Evolutionary conservation across 2,888 invertebrate species (phyloP).

Genomic region (Aphidius colemani): DNA sequence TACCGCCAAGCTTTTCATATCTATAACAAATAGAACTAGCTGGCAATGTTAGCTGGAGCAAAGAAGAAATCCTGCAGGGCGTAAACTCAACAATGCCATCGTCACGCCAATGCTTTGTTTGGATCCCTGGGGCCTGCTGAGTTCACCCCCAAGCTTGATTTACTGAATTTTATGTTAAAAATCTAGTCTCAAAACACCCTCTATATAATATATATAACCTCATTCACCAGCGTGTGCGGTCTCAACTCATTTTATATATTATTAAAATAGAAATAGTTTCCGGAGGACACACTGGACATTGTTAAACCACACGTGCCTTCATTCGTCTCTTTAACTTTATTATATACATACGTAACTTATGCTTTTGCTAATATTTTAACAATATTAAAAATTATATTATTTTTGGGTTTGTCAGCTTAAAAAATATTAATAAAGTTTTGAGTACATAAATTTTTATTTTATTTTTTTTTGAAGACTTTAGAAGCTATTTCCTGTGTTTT

Average conservation of each 20-base stretch:
- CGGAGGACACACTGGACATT: not conserved
- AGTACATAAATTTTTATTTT: too few species aligned
- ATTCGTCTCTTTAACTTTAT: too few species aligned
- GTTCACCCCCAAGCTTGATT: constrained; percentile 50
- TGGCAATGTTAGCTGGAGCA: not conserved
- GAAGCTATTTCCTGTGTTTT: too few species aligned
- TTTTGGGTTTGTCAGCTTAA: too few species aligned
- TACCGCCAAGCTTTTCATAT: constrained; percentile 30
- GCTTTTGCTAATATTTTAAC: too few species aligned
- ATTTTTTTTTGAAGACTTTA: too few species aligned
- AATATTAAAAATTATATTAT: too few species aligned
- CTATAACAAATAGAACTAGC: constrained; percentile 40
- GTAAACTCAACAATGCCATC: constrained; percentile 59
- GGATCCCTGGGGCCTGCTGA: constrained; percentile 42
- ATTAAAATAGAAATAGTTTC: not conserved
- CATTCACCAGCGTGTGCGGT: constrained; percentile 20
- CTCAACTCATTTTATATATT: not conserved
- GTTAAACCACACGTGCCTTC: too few species aligned
- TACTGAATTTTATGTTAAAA: constrained; percentile 39
- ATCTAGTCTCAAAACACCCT: constrained; percentile 35
- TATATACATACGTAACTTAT: too few species aligned
- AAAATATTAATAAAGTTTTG: too few species aligned
- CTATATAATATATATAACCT: constrained; percentile 10
- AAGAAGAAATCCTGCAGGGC: constrained; percentile 50
- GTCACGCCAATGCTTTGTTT: constrained; percentile 57